Base-by-base conservation (phyloP, 2,888 invertebrate species). In the Gandaritis pyraliata region DNA sequence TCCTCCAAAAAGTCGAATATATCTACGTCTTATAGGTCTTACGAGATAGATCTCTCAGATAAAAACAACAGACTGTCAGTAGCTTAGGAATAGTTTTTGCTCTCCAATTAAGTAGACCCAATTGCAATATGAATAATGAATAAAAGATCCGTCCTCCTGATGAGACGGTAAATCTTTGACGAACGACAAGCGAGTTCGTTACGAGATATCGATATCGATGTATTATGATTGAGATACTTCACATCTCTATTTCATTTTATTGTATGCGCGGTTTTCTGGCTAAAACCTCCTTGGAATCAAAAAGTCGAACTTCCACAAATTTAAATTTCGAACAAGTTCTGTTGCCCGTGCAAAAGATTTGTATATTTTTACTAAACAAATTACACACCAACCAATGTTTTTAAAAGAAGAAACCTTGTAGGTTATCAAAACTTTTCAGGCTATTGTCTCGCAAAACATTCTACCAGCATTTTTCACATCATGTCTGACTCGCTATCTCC, bases 101-200 rank as follows among this genome's bases (percentile, higher is more conserved):
- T 23, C 12, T 74, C 73, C 10, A 7, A 45, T n/a, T 33, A 58
- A 45, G 46, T n/a, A 48, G 12, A 30, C 51, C 39, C 30, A 4
- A 43, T 45, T 43, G 38, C 55, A 70, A 73, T 77, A 83, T 81
- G 73, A 82, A 77, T 82, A 23, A 85, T 85, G 85, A 85, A 85
- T 85, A 81, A 85, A 85, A 85, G 80, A 85, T 83, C 75, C 71
- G 70, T 61, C 66, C 59, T 51, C 59, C 73, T 77, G 81, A 80
- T 74, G 77, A 73, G 74, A 74, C 78, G 74, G 79, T 83, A 81
- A 79, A 84, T 85, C 81, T 76, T 77, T 76, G 76, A 77, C 73
- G 75, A 76, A 70, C 74, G 76, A 54, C 58, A 29, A 57, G 29
- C 52, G 51, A 49, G 18, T 47, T 64, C 61, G 66, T 61, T 65